Conservation (phyloP, 92 coral and sea anemone species). For the Epizoanthus illoricatus region DNA sequence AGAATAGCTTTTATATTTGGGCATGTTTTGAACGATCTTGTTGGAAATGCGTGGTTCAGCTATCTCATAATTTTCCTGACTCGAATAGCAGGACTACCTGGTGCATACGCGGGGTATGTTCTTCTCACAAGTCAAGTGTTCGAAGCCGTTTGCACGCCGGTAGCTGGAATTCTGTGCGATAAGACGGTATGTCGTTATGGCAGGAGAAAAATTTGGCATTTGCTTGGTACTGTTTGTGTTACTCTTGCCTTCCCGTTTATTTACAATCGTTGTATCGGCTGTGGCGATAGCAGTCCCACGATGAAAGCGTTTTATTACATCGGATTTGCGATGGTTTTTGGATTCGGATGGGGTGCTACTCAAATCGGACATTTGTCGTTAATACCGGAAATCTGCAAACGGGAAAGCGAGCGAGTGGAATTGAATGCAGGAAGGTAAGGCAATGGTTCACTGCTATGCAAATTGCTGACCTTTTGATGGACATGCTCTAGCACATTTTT, state of each 20-base stretch:
- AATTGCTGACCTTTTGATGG: too few relatives aligned
- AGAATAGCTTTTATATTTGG: conserved; percentile 59
- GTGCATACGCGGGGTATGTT: conserved; percentile 68
- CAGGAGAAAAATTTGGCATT: conserved; percentile 69
- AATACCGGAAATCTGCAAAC: conserved; percentile 67
- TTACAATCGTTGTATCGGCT: conserved; percentile 64
- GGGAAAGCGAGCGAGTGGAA: conserved; percentile 62
- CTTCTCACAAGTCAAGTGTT: conserved; percentile 63
- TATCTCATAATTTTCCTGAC: conserved; percentile 70
- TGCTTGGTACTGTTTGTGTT: conserved; percentile 63
- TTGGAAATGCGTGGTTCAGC: conserved; percentile 76
- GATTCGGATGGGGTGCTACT: conserved; percentile 79
- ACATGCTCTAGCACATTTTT: too few relatives aligned
- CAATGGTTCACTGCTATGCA: too few relatives aligned
- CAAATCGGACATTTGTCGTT: conserved; percentile 72
- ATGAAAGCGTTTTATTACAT: conserved; percentile 60
- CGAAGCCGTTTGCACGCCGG: conserved; percentile 63
- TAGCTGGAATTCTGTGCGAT: conserved; percentile 64
- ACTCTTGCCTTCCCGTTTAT: conserved; percentile 63
- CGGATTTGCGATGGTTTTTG: conserved; percentile 59
- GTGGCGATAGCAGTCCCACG: conserved; percentile 46
- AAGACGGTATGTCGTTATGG: conserved; percentile 72
- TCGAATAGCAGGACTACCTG: conserved; percentile 55
- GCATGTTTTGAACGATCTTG: conserved; percentile 74
- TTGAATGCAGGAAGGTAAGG: conserved; percentile 67